These are phyloP conservation scores for Anas bernieri DNA, from an alignment of 2,797 vertebrate species.

Conservation along the genomic window DNA sequence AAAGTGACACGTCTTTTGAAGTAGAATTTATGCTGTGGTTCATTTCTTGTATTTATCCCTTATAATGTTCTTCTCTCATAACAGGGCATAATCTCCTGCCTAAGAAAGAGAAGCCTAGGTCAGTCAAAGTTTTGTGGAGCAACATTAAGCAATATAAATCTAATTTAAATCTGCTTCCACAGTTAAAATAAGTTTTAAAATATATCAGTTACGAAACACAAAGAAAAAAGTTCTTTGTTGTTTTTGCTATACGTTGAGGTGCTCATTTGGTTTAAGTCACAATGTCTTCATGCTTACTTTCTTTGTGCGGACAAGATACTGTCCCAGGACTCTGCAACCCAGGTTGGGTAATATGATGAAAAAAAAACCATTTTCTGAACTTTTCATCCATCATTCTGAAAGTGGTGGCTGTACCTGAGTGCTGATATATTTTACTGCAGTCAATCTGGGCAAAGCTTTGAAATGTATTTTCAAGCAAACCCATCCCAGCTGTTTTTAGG, in stretches of 20 bases:
- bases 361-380: neutral
- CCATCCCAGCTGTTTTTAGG: neutral
- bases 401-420: neutral
- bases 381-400: neutral
- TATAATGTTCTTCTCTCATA: fast-evolving
- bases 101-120: neutral
- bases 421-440: neutral
- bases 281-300: neutral
- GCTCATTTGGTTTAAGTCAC: neutral
- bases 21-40: neutral
- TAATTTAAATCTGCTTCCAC: neutral
- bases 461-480: neutral
- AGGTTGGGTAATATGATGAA: neutral
- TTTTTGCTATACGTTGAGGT: neutral
- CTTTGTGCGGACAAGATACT: neutral
- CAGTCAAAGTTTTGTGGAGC: neutral
- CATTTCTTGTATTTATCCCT: neutral
- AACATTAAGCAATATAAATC: neutral
- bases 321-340: neutral
- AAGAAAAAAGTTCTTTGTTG: neutral
- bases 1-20: neutral
- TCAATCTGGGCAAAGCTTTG: neutral
- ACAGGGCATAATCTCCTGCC: neutral
- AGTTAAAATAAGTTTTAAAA: neutral
- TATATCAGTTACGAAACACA: neutral